These are phyloP conservation scores for Cebuella pygmaea DNA, from an alignment of 2,797 vertebrate species.

Conservation along the genomic window DNA sequence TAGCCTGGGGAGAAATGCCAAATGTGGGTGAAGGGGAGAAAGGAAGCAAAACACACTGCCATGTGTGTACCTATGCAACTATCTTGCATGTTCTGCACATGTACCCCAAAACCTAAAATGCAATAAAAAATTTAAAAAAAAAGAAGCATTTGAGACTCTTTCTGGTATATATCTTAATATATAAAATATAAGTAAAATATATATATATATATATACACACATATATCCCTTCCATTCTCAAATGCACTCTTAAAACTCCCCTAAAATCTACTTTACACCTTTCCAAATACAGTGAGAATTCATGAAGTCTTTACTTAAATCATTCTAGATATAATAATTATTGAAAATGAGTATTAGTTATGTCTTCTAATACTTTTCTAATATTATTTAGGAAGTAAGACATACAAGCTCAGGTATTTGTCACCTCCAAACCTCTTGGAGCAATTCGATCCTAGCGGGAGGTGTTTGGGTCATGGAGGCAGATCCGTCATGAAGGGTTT, in stretches of 20 bases:
- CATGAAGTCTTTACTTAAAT: neutral
- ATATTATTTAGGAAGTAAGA: neutral
- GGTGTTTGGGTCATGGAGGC: neutral
- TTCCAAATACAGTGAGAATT: neutral
- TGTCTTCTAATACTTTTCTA: neutral
- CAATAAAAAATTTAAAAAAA: neutral
- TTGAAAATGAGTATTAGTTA: neutral
- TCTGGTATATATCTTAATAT: neutral
- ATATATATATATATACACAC: too few species aligned
- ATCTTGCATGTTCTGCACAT: too few species aligned
- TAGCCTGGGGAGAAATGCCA: too few species aligned
- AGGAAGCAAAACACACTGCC: too few species aligned
- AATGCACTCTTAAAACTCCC: neutral
- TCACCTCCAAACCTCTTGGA: neutral
- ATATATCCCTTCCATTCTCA: neutral
- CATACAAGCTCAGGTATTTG: neutral
- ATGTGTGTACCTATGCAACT: too few species aligned
- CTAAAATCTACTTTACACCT: neutral
- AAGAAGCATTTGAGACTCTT: neutral
- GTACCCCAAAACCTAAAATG: too few species aligned
- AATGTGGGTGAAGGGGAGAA: too few species aligned
- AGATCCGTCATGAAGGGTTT: neutral
- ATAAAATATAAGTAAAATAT: neutral
- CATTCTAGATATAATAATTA: neutral
- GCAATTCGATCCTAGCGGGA: neutral